A percentile compares a stretch with the other conserved stretches of the same genome.
Conservation (phyloP, 2,797 vertebrate genomes). For the Pangasius macronema region DNA sequence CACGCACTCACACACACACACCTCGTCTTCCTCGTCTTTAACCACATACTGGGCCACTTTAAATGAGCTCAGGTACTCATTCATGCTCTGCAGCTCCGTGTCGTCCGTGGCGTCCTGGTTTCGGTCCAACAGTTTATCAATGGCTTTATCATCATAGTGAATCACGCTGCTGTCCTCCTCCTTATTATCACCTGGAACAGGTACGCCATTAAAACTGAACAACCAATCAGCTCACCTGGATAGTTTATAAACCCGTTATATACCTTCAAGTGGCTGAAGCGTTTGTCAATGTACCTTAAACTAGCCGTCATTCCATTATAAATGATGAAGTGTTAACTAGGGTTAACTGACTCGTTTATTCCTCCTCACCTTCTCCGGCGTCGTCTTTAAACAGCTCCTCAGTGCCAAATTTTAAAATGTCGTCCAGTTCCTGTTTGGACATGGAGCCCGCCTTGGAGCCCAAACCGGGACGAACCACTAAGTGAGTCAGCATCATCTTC, state of each 20-base stretch:
- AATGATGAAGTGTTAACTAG: background rate
- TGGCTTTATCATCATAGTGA: constrained; percentile 96
- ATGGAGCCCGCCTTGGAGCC: constrained; percentile 98
- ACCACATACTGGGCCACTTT: constrained; percentile 99
- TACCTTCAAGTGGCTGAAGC: background rate
- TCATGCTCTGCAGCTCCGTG: constrained; percentile 98
- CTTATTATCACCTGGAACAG: constrained; percentile 85
- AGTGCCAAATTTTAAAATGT: constrained; percentile 98
- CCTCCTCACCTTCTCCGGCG: constrained; percentile 66
- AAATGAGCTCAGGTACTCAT: constrained; percentile 98
- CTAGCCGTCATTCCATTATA: background rate
- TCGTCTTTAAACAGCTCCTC: constrained; percentile 97
- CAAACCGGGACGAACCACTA: constrained; percentile 94
- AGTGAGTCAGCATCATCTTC: constrained; percentile 99
- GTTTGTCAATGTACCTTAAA: background rate
- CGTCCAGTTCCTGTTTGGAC: constrained; percentile 98
- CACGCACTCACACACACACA: constrained; percentile 55
- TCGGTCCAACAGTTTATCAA: constrained; percentile 89
- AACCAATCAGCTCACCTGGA: background rate
- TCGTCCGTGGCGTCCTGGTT: constrained; percentile 95
- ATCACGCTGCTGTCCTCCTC: constrained; percentile 98
- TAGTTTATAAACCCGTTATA: background rate
- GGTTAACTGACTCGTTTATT: background rate
- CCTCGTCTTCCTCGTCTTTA: constrained; percentile 96
- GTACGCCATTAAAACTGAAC: constrained; percentile 3